phyloP scores from a whole-genome alignment of 2,113 vertebrate genomes.

The Taxidea taxus region DNA sequence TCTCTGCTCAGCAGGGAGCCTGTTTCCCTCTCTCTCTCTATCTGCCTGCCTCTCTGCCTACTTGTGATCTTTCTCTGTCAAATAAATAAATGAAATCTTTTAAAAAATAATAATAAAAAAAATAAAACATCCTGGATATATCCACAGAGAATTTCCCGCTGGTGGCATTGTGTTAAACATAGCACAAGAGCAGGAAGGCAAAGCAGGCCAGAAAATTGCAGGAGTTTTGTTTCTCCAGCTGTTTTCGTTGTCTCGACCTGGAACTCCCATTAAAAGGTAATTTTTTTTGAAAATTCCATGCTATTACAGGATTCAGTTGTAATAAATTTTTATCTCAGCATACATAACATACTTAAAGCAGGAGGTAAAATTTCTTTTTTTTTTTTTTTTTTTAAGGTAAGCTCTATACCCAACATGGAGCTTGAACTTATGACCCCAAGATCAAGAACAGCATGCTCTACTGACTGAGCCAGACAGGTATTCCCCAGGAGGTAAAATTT shows the following conservation, averaged over 20 bases:
- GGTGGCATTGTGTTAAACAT: not conserved
- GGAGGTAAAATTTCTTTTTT: not conserved
- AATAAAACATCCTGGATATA: not conserved
- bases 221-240: not conserved
- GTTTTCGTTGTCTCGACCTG: not conserved
- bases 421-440: not conserved
- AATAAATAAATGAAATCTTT: too few relatives aligned
- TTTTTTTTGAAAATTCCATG: not conserved
- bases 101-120: too few relatives aligned
- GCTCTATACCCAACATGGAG: not conserved
- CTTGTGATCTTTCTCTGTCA: too few relatives aligned
- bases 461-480: not conserved
- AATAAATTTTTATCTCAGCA: not conserved
- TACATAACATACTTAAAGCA: not conserved
- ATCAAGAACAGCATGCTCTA: not conserved
- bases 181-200: not conserved
- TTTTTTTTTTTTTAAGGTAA: not conserved
- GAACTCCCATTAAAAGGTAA: not conserved
- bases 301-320: not conserved
- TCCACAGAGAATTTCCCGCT: not conserved
- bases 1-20: too few relatives aligned
- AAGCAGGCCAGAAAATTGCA: not conserved
- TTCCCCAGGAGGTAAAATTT: not conserved
- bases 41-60: too few relatives aligned
- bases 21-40: too few relatives aligned